Evolutionary conservation across 2,113 vertebrate genomes (phyloP), one percentile per base, ranked within the genome.

Genomic region (Sinocyclocheilus anophthalmus): DNA sequence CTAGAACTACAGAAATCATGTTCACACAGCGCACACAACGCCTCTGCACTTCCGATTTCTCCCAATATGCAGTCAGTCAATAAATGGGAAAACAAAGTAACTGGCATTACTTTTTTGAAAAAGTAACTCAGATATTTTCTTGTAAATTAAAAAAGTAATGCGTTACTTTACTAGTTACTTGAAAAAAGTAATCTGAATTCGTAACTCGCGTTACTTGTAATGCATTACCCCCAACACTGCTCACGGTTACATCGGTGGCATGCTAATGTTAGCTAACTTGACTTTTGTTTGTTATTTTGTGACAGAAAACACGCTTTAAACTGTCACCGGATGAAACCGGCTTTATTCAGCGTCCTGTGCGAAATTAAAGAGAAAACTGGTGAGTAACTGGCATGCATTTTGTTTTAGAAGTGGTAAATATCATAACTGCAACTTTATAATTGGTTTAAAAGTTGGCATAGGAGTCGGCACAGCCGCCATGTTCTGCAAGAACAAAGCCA

Each of bases 281-380:
- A 76, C 67, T 57, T 88, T 84, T 84, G 45, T 89, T 48, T 80
- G 77, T 73, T 91, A 1, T 89, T 73, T 13, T 11, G 84, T 70
- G 39, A 76, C 93, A 96, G 95, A 94, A 96, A 96, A 93, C 95
- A 96, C 87, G 94, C 95, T 48, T 91, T 96, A 77, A 96, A 96
- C 92, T 96, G 95, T 92, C 95, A 96, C 87, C 93, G 95, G 11
- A 96, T 96, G 95, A 96, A 96, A 90, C 95, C 95, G 26, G 95
- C 95, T 12, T 90, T 96, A 88, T 96, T 96, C 94, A 96, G 95
- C 89, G 95, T 96, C 24, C 87, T 96, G 87, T 96, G 95, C 48
- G 95, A 96, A 89, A 95, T 96, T 79, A 96, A 96, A 88, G 95
- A 96, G 69, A 96, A 96, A 90, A 96, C 95, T 0, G 95, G 95